Conservation (phyloP, 1,140 invertebrate species). For the Idris sp. region DNA sequence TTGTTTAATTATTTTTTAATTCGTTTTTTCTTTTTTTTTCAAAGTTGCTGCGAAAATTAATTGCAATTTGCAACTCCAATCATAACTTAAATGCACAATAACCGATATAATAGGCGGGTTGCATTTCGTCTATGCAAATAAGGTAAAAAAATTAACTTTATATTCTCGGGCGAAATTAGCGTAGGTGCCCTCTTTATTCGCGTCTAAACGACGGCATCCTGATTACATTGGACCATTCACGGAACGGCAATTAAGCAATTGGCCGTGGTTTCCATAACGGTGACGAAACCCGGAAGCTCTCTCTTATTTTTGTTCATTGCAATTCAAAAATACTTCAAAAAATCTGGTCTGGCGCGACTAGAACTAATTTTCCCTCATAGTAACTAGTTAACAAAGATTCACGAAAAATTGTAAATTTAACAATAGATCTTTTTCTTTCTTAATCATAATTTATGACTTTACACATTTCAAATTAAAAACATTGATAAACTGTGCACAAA, state of each 20-base stretch:
- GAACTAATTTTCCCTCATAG: slow-evolving; percentile 14
- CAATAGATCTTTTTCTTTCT: too few species aligned
- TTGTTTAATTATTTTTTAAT: too few species aligned
- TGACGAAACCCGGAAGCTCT: slow-evolving; percentile 65
- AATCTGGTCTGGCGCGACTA: slow-evolving; percentile 25
- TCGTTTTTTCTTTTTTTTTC: too few species aligned
- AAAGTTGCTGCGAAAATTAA: too few species aligned
- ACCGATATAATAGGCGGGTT: slow-evolving; percentile 22
- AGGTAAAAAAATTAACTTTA: slow-evolving; percentile 47
- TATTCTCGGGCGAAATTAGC: slow-evolving; percentile 63
- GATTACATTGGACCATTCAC: slow-evolving; percentile 69
- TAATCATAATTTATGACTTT: too few species aligned
- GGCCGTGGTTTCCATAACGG: slow-evolving; percentile 73
- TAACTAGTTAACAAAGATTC: too few species aligned
- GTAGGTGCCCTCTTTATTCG: slow-evolving; percentile 72
- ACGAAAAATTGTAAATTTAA: too few species aligned
- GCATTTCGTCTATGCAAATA: slow-evolving; percentile 50
- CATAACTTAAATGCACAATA: slow-evolving; percentile 15
- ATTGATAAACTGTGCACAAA: too few species aligned
- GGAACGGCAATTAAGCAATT: slow-evolving; percentile 75
- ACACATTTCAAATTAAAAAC: too few species aligned
- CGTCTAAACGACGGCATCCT: slow-evolving; percentile 75
- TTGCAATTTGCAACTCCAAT: slow-evolving; percentile 29
- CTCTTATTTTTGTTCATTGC: slow-evolving; percentile 26
- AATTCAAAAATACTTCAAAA: slow-evolving; percentile 29